Base-by-base conservation (phyloP, 2,113 vertebrate genomes). In the Saimiri boliviensis region DNA sequence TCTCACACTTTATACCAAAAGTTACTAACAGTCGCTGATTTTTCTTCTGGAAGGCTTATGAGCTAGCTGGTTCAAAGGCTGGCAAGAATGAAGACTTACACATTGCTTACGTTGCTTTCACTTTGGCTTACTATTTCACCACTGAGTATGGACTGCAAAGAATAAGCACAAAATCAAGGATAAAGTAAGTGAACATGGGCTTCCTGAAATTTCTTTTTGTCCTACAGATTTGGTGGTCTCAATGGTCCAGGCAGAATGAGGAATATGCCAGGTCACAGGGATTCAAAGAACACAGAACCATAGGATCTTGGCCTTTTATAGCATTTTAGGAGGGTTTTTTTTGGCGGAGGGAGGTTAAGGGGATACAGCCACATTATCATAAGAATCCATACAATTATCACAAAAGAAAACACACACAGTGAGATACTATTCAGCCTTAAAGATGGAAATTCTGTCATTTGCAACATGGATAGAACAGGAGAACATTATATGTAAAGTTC, bases 1-100 rank as follows among this genome's bases (percentile, higher is more conserved):
- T 82, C n/a, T 83, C 35, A 80, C 25, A 83, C 21, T 13, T 92
- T 45, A 80, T 54, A 79, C 37, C 45, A 79, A 63, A 35, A 58
- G 6, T 37, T 84, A 79, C 7, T 83, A 97, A 87, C 4, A 89
- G 49, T 89, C 11, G 35, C 0, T 77, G n/a, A 32, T 11, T 60
- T 71, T 56, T 80, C 13, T 32, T 13, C 35, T 73, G 5, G 8
- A 84, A 71, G 37, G 52, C 47, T 73, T 80, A 80, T 17, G 32
- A 81, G 40, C 11, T 60, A 74, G n/a, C 1, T 83, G 54, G 19
- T 80, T 68, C 52, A 79, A 91, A 88, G 52, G 30, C 37, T 45
- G 47, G 30, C 16, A 96, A 91, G 14, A 91, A 93, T 40, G 14
- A 87, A 91, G 49, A 54, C 12, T 93, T 63, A 90, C 86, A 83